Evolutionary conservation across 2,797 vertebrate genomes (phyloP).

Genomic region (Silurus lanzhouensis): DNA sequence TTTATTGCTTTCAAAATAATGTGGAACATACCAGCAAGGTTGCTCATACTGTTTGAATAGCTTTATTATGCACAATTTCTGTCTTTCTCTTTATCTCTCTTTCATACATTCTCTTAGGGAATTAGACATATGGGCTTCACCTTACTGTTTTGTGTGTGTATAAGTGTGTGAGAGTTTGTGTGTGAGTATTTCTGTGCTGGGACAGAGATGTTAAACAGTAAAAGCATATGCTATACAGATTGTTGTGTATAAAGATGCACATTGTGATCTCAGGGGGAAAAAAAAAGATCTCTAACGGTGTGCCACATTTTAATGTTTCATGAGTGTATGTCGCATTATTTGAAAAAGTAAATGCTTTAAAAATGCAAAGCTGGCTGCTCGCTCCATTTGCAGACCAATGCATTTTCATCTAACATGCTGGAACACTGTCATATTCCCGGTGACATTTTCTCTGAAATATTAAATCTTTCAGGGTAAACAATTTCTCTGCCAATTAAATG

Average conservation of each 20-base stretch:
- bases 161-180: conserved; percentile 5
- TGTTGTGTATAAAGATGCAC: conserved; percentile 33
- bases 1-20: conserved; percentile 9
- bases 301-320: conserved; percentile 25
- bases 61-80: not conserved
- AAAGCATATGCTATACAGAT: conserved; percentile 33
- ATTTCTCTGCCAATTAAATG: conserved; percentile 22
- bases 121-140: conserved; percentile 36
- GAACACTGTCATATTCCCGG: not conserved
- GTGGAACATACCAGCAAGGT: conserved; percentile 7
- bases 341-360: conserved; percentile 1
- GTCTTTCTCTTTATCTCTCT: not conserved
- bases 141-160: conserved; percentile 12
- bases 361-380: conserved; percentile 25
- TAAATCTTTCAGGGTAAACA: conserved; percentile 10
- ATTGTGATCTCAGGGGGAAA: conserved; percentile 27
- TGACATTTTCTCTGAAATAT: conserved; percentile 34
- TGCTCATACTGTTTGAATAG: conserved; percentile 23
- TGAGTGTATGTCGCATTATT: not conserved
- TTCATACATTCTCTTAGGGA: conserved; percentile 5
- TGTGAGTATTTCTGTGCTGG: conserved; percentile 9
- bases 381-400: conserved; percentile 11
- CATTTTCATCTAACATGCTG: conserved; percentile 8
- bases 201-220: conserved; percentile 20
- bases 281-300: conserved; percentile 1